Conservation (phyloP, 2,113 vertebrate genomes). For the Rattus rattus region DNA sequence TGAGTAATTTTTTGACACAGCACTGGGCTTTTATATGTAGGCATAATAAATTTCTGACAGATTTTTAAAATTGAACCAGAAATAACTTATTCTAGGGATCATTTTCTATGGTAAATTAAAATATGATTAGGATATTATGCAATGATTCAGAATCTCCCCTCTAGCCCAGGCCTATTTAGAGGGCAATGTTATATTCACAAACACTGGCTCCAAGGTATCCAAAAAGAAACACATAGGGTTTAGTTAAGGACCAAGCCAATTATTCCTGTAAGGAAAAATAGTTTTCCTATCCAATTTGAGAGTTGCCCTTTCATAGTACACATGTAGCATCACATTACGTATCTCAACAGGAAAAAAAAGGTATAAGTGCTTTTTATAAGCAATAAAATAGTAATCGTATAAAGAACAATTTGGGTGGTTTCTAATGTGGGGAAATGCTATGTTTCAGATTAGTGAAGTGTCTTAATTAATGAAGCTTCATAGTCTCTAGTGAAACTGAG, state of each 20-base stretch:
- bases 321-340: conserved; percentile 18
- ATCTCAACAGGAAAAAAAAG: background rate
- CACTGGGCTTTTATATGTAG: background rate
- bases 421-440: conserved; percentile 58
- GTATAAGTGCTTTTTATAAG: conserved; percentile 24
- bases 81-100: conserved; percentile 45
- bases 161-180: conserved; percentile 39
- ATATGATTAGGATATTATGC: conserved; percentile 58
- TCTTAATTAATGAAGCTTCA: conserved; percentile 66
- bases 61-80: conserved; percentile 36
- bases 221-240: conserved; percentile 70
- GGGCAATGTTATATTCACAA: conserved; percentile 61
- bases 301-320: conserved; percentile 50
- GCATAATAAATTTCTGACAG: background rate
- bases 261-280: conserved; percentile 59
- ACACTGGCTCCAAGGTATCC: conserved; percentile 43
- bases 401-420: conserved; percentile 61
- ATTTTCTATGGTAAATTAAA: conserved; percentile 71
- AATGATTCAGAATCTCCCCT: background rate
- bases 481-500: conserved; percentile 62
- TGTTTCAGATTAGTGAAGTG: conserved; percentile 54
- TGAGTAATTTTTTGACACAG: background rate
- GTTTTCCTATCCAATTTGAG: conserved; percentile 64
- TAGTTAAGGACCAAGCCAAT: conserved; percentile 76
- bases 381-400: conserved; percentile 54